These are phyloP conservation scores for Varanus salvator DNA, from an alignment of 2,113 vertebrate species.

Conservation along the genomic window DNA sequence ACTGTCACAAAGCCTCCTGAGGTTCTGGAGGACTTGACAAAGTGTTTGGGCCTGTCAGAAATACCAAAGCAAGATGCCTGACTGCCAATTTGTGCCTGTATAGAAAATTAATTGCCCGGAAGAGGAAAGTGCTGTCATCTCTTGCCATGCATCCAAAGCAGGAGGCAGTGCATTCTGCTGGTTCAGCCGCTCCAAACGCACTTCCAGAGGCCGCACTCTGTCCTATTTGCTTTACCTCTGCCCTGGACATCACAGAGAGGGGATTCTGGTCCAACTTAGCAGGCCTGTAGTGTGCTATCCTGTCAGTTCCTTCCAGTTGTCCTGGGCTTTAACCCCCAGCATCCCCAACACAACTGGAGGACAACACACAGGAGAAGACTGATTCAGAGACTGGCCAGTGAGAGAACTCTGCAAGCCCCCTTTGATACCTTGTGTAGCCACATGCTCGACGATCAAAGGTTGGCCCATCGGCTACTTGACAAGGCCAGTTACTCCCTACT, in stretches of 20 bases:
- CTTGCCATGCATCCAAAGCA: not conserved
- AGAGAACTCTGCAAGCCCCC: not conserved
- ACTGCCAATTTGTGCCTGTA: not conserved
- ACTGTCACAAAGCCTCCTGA: not conserved
- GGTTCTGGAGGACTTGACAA: not conserved
- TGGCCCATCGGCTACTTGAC: not conserved
- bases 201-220: not conserved
- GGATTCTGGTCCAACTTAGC: not conserved
- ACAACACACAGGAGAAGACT: no score
- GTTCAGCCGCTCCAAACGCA: not conserved
- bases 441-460: not conserved
- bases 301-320: not conserved
- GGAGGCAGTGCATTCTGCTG: not conserved
- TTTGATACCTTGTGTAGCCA: not conserved
- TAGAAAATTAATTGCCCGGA: conserved; percentile 2
- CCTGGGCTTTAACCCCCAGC: no score
- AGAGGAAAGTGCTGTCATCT: not conserved
- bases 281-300: not conserved
- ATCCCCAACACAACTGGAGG: no score
- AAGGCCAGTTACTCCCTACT: not conserved
- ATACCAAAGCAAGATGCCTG: not conserved
- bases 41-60: not conserved
- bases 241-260: not conserved
- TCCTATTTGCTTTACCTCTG: not conserved
- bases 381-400: not conserved